Conservation (phyloP, 2,113 vertebrate genomes). For the Sus scrofa region DNA sequence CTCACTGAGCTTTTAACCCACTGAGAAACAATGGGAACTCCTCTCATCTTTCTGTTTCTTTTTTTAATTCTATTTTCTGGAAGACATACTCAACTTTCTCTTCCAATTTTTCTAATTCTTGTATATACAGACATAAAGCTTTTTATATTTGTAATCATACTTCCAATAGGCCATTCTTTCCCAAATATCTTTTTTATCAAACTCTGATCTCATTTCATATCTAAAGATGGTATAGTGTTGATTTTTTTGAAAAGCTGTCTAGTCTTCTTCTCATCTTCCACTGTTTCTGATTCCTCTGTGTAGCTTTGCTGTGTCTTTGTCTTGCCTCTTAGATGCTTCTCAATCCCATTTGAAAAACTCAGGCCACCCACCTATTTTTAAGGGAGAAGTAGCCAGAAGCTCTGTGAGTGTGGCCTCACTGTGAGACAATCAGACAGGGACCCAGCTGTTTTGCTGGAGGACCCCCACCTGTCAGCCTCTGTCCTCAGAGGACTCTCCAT, state of each 20-base stretch:
- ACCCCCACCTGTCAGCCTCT: neutral
- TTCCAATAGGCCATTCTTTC: neutral
- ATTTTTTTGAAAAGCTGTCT: neutral
- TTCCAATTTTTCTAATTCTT: constrained; percentile 33
- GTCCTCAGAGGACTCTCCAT: neutral
- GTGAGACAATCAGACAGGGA: neutral
- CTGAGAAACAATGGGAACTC: too few relatives aligned
- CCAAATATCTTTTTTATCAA: neutral
- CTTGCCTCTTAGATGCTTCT: neutral
- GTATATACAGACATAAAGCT: neutral
- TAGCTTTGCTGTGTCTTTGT: neutral
- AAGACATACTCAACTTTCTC: constrained; percentile 15
- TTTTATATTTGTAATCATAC: constrained; percentile 3
- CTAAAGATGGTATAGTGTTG: neutral
- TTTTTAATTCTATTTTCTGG: neutral
- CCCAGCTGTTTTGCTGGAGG: neutral
- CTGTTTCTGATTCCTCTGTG: neutral
- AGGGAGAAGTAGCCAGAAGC: neutral
- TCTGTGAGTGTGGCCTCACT: neutral
- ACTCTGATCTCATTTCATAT: neutral
- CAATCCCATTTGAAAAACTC: neutral
- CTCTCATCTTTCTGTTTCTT: neutral
- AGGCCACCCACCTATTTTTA: neutral
- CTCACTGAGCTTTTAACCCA: too few relatives aligned
- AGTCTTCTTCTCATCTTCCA: neutral